A percentile compares a stretch with the other conserved stretches of the same genome.
phyloP scores from a whole-genome alignment of 2,888 invertebrate genomes.

The Tholera decimalis region DNA sequence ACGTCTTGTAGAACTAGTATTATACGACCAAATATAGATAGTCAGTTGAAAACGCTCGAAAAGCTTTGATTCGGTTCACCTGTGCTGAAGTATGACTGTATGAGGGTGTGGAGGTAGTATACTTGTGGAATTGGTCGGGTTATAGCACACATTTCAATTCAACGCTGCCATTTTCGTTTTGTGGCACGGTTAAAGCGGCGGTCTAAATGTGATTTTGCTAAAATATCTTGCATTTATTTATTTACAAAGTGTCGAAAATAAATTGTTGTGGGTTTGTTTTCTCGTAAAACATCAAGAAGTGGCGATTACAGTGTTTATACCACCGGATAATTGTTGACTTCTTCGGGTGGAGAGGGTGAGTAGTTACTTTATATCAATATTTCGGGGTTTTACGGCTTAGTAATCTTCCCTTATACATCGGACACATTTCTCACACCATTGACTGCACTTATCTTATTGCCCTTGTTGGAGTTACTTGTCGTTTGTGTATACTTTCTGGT shows the following conservation, averaged over 20 bases:
- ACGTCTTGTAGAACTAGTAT: constrained; percentile 51
- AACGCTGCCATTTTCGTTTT: constrained; percentile 91
- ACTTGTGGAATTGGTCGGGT: constrained; percentile 58
- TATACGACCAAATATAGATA: constrained; percentile 62
- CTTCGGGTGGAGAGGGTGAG: constrained; percentile 88
- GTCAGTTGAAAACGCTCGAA: constrained; percentile 26
- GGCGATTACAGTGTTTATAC: constrained; percentile 73
- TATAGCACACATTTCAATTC: constrained; percentile 75
- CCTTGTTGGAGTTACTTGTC: constrained; percentile 12
- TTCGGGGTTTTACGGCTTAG: constrained; percentile 71
- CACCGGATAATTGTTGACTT: constrained; percentile 82
- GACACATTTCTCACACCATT: constrained; percentile 34
- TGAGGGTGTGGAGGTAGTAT: constrained; percentile 62
- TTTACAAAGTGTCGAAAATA: constrained; percentile 73
- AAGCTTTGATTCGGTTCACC: constrained; percentile 14
- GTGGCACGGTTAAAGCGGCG: constrained; percentile 88
- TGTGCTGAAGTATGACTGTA: constrained; percentile 19
- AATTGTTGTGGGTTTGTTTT: constrained; percentile 73
- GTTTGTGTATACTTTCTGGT: constrained; percentile 24
- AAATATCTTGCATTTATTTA: constrained; percentile 75
- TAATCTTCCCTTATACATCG: constrained; percentile 50
- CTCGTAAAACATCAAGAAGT: constrained; percentile 68
- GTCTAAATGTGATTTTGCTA: constrained; percentile 79
- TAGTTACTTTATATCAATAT: constrained; percentile 80
- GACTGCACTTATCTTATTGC: constrained; percentile 19